These are phyloP conservation scores for Clinocottus analis DNA, from an alignment of 2,113 vertebrate genomes.

Conservation along the genomic window DNA sequence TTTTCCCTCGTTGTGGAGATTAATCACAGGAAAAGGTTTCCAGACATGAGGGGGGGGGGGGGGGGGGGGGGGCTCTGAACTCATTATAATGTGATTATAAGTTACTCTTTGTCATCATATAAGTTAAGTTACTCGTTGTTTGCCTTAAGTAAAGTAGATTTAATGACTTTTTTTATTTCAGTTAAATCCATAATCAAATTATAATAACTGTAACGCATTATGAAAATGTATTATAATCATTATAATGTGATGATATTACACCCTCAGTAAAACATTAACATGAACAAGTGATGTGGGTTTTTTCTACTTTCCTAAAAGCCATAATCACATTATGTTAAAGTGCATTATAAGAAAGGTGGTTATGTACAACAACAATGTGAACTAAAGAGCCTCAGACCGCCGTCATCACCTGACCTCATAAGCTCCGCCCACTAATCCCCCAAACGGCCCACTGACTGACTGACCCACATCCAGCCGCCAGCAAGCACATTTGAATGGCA, in stretches of 20 bases:
- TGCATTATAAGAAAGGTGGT: not conserved
- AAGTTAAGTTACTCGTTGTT: too few relatives aligned
- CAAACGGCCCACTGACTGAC: constrained; percentile 39
- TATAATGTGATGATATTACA: too few relatives aligned
- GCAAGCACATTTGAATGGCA: constrained; percentile 60
- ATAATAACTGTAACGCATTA: not conserved
- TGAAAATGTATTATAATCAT: not conserved
- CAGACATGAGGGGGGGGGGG: too few relatives aligned
- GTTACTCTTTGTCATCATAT: too few relatives aligned
- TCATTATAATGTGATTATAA: too few relatives aligned
- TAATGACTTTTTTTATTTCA: not conserved
- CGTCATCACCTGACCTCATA: not conserved
- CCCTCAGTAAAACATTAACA: too few relatives aligned
- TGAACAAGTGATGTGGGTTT: too few relatives aligned
- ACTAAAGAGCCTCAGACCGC: too few relatives aligned
- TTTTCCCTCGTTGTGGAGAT: not conserved
- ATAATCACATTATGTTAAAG: not conserved
- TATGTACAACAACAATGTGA: too few relatives aligned
- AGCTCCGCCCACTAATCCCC: constrained; percentile 1
- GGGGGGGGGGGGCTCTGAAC: too few relatives aligned
- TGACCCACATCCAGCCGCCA: constrained; percentile 49
- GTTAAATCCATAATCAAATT: not conserved
- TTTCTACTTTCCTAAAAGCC: not conserved
- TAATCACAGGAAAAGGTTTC: not conserved
- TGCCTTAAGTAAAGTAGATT: too few relatives aligned